A percentile compares a stretch with the other conserved stretches of the same genome.
Evolutionary conservation across 2,888 invertebrate genomes (phyloP).

Genomic region (Lordiphosa andalusiaca): DNA sequence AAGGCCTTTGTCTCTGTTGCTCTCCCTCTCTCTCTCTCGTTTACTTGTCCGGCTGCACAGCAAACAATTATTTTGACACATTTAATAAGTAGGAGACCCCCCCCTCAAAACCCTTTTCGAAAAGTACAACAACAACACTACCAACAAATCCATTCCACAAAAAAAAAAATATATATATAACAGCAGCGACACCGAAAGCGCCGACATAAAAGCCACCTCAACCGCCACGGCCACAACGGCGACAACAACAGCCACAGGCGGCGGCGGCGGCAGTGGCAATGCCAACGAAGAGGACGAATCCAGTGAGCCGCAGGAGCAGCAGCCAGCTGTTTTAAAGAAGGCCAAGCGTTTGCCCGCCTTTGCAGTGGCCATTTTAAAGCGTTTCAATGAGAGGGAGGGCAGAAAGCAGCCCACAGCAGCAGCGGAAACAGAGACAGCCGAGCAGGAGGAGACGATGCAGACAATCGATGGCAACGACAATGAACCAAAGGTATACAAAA

Average conservation of each 20-base stretch:
- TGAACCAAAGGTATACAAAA: conserved; percentile 78
- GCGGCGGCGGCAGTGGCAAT: conserved; percentile 18
- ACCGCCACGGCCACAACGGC: conserved; percentile 73
- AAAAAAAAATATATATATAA: conserved; percentile 64
- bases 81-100: conserved; percentile 30
- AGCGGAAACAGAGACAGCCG: conserved; percentile 26
- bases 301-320: conserved; percentile 66
- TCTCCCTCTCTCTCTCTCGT: no score
- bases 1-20: conserved; percentile 12
- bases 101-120: conserved; percentile 12
- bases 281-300: conserved; percentile 16
- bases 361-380: conserved; percentile 77
- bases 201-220: conserved; percentile 81
- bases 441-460: conserved; percentile 45
- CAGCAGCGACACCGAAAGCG: conserved; percentile 87
- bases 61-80: conserved; percentile 67
- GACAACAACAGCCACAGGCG: conserved; percentile 59
- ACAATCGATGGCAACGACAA: conserved; percentile 77
- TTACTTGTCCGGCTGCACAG: conserved; percentile 45
- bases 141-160: conserved; percentile 46
- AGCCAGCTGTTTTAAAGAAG: conserved; percentile 49
- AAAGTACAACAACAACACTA: conserved; percentile 46
- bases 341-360: conserved; percentile 77
- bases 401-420: conserved; percentile 30
- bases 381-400: conserved; percentile 73